Conservation (phyloP, 2,113 vertebrate genomes). For the Heloderma charlesbogerti region DNA sequence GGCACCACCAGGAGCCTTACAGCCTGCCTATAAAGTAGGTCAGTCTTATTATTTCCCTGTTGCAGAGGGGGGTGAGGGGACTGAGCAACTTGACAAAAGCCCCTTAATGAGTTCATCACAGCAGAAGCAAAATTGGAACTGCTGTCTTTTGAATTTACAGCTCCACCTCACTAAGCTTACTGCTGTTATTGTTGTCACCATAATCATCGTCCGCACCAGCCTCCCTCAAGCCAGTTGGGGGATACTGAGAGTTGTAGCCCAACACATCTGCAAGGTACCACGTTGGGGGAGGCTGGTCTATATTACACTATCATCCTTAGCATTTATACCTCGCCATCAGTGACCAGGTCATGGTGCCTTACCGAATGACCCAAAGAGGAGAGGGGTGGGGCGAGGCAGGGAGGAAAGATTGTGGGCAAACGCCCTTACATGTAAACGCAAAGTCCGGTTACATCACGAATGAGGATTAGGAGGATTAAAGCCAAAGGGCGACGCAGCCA, state of each 20-base stretch:
- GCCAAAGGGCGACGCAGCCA: neutral
- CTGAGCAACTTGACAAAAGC: neutral
- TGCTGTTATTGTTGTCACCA: no score
- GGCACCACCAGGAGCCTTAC: no score
- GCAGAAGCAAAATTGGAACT: neutral
- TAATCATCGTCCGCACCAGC: no score
- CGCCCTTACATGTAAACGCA: neutral
- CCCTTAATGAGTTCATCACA: neutral
- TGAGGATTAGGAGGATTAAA: neutral
- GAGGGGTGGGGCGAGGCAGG: no score
- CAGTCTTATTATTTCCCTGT: neutral
- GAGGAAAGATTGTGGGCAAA: neutral
- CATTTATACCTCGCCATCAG: neutral
- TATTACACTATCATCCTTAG: neutral
- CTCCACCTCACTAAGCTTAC: neutral
- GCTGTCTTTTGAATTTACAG: neutral
- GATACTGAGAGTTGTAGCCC: no score
- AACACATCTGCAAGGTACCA: no score
- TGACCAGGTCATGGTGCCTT: neutral
- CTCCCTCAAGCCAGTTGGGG: no score
- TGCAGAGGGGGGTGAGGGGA: neutral
- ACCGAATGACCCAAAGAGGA: no score
- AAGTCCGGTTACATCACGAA: neutral
- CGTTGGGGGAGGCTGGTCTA: neutral
- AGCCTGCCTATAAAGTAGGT: no score